Conservation (phyloP, 2,888 invertebrate species). For the Eilema griseolum region DNA sequence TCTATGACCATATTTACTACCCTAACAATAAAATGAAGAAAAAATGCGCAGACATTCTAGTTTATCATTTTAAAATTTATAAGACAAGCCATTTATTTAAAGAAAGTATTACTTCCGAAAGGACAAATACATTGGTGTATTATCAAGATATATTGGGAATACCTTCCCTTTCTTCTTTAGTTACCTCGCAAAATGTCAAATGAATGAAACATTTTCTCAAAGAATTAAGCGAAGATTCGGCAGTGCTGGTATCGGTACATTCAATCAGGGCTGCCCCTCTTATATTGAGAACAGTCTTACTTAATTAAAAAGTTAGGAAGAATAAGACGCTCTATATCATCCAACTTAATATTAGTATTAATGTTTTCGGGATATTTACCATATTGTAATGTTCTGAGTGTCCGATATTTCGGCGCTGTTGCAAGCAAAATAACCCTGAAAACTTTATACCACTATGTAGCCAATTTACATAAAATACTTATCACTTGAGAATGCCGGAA, state of each 20-base stretch:
- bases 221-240: constrained; percentile 41
- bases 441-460: too few species aligned
- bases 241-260: constrained; percentile 17
- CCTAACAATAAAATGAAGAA: neutral
- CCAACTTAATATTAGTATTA: too few species aligned
- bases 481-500: too few species aligned
- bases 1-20: neutral
- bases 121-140: constrained; percentile 19
- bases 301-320: neutral
- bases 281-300: neutral
- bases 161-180: constrained; percentile 30
- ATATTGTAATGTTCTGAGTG: too few species aligned
- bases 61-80: constrained; percentile 12
- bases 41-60: neutral
- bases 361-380: too few species aligned
- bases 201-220: constrained; percentile 45
- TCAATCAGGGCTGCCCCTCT: constrained; percentile 25
- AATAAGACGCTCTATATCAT: too few species aligned
- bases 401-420: too few species aligned
- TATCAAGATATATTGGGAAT: constrained; percentile 28
- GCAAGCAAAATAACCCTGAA: too few species aligned
- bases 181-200: constrained; percentile 36
- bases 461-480: too few species aligned
- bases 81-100: constrained; percentile 19
- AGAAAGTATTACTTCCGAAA: constrained; percentile 17